Base-by-base conservation (phyloP, 2,888 invertebrate species). In the Maniola hyperantus region DNA sequence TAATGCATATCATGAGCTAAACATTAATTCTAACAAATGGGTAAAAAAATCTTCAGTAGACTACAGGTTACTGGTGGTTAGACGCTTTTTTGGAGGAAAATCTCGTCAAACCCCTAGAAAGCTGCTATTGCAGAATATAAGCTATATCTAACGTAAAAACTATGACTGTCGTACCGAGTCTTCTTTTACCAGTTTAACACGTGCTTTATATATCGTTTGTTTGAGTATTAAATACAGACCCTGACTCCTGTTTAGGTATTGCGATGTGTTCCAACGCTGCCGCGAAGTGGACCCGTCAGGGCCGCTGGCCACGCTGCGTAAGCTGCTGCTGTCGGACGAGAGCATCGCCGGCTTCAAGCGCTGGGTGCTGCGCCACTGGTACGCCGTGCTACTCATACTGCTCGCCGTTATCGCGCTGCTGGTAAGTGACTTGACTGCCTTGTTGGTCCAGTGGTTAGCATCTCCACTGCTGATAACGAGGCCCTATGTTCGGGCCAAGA, bases 241-340 rank as follows among this genome's bases (percentile, higher is more conserved):
- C n/a, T n/a, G n/a, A n/a, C n/a, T 20, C 5, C 10, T 13, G 11
- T 18, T 1, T 78, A 94, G 94, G 51, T 94, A 94, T 85, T 94
- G 94, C 82, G 94, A 94, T 84, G 94, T 94, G 75, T 94, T 94
- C 89, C 94, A 94, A 83, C 94, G 94, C 80, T 98, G 98, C 84
- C 94, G 98, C 76, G 98, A 98, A 91, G 97, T 98, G 69, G 98
- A 98, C 93, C 98, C 98, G 15, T 97, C 97, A 1, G 98, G 98
- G 8, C 98, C 98, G 13, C 89, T 98, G 79, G 98, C 98, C 13
- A 98, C 98, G 26, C 92, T 98, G 63, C 94, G 97, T 62, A 97
- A 97, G 84, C 93, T 98, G 59, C 90, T 98, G 60, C 92, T 98
- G 60, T 97, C 97, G 0, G 97, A 97, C 83, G 97, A 98, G 85